phyloP scores from a whole-genome alignment of 64 coral and sea anemone species.

The Anthopleura sola region DNA sequence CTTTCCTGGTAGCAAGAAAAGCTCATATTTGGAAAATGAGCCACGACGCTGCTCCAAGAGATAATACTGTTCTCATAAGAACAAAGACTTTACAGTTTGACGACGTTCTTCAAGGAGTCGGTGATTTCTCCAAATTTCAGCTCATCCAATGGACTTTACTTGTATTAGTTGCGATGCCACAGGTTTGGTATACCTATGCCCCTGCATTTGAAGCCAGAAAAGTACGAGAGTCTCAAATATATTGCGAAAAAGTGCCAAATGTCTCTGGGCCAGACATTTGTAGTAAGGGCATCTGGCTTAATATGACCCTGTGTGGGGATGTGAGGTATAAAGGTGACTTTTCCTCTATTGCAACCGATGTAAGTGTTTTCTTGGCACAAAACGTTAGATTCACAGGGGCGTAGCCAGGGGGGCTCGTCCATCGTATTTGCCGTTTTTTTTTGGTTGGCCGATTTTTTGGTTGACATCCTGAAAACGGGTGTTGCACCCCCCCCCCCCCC shows the following conservation, averaged over 20 bases:
- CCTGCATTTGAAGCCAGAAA: conserved; percentile 87
- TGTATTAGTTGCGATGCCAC: conserved; percentile 58
- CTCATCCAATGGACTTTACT: conserved; percentile 87
- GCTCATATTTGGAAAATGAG: neutral
- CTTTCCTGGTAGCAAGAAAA: neutral
- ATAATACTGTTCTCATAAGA: neutral
- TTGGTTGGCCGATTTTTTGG: too few relatives aligned
- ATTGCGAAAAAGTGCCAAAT: conserved; percentile 27
- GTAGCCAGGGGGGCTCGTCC: too few relatives aligned
- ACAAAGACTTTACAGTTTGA: conserved; percentile 56
- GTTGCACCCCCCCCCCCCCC: too few relatives aligned
- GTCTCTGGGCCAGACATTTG: conserved; percentile 9
- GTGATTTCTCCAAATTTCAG: conserved; percentile 77
- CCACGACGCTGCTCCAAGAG: neutral
- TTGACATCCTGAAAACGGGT: too few relatives aligned
- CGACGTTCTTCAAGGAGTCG: conserved; percentile 53
- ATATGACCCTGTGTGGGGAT: conserved; percentile 46
- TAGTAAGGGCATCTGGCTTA: conserved; percentile 22
- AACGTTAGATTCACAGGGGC: too few relatives aligned
- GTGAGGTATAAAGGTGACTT: conserved; percentile 47
- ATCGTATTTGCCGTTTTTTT: too few relatives aligned
- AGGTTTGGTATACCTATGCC: conserved; percentile 92
- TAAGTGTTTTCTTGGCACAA: conserved; percentile 7
- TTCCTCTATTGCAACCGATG: conserved; percentile 86
- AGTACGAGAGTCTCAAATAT: conserved; percentile 50